A percentile compares a stretch with the other conserved stretches of the same genome.
Conservation (phyloP, 1,140 invertebrate species). For the Formica exsecta region DNA sequence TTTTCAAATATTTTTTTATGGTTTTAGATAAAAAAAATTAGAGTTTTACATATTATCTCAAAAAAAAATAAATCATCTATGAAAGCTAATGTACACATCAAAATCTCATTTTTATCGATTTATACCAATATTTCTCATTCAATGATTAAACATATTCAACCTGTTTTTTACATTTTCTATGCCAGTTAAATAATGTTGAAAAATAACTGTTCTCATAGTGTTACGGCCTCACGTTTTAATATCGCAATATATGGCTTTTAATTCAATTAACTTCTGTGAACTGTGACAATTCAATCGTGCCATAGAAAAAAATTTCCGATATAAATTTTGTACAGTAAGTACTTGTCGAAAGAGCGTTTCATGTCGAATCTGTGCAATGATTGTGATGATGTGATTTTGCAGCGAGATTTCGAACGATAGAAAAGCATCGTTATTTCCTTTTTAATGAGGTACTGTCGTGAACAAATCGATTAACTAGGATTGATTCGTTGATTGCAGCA, state of each 20-base stretch:
- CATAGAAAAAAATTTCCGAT: neutral
- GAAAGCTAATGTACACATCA: neutral
- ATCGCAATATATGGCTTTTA: constrained; percentile 2
- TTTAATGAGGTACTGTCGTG: neutral
- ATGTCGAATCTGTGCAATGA: neutral
- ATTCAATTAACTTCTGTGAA: constrained; percentile 13
- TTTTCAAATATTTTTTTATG: neutral
- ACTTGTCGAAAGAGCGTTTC: neutral
- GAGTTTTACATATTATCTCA: neutral
- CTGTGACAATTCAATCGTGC: neutral
- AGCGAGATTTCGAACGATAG: neutral
- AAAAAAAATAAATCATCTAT: neutral
- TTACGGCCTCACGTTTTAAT: neutral
- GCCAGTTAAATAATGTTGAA: constrained; percentile 23
- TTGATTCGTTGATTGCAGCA: neutral
- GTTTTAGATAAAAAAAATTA: neutral
- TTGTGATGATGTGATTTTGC: constrained; percentile 5
- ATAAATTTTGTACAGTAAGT: neutral
- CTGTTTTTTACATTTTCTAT: neutral
- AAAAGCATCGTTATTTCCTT: neutral
- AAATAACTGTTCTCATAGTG: neutral
- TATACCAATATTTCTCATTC: neutral
- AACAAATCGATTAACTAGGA: constrained; percentile 17
- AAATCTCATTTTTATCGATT: constrained; percentile 13
- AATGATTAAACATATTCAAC: constrained; percentile 14